Percentiles rank a stretch among this genome's conserved stretches.
phyloP scores from a whole-genome alignment of 2,888 invertebrate species.

The Pegoplata infirma region DNA sequence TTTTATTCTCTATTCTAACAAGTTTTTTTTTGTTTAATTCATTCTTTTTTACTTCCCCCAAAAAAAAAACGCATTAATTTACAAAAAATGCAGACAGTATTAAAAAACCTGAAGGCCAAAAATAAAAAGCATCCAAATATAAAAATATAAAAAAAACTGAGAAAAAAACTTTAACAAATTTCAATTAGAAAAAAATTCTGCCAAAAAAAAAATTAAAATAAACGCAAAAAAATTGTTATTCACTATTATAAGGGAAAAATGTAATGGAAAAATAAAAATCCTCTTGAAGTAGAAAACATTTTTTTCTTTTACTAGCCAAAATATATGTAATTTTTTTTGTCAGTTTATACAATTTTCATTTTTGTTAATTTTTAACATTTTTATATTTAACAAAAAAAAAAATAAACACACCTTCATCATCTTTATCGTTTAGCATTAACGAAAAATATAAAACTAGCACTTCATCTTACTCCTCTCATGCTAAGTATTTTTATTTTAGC shows the following conservation, averaged over 20 bases:
- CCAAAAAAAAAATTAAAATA: slow-evolving; percentile 13
- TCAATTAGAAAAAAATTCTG: slow-evolving; percentile 55
- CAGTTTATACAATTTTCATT: slow-evolving; percentile 38
- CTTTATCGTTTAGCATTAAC: slow-evolving; percentile 53
- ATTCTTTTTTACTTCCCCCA: slow-evolving; percentile 2
- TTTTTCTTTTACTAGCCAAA: slow-evolving; percentile 28
- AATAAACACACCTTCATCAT: slow-evolving; percentile 45
- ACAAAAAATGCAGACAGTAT: slow-evolving; percentile 56
- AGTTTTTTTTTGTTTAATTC: slow-evolving; percentile 8
- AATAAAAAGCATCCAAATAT: slow-evolving; percentile 42
- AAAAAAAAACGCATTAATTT: slow-evolving; percentile 54
- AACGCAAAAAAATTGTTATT: slow-evolving; percentile 27
- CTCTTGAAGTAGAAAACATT: slow-evolving; percentile 5
- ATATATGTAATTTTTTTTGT: slow-evolving; percentile 42
- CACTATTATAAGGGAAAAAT: slow-evolving; percentile 26
- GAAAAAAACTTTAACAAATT: slow-evolving; percentile 47
- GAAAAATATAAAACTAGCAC: slow-evolving; percentile 4
- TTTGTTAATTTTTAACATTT: slow-evolving; percentile 53
- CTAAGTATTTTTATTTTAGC: background rate
- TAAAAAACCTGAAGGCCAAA: slow-evolving; percentile 59
- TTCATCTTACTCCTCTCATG: background rate
- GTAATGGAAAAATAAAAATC: slow-evolving; percentile 1
- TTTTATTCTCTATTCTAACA: slow-evolving; percentile 17
- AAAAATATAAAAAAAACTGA: too few relatives aligned
- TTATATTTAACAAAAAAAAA: too few relatives aligned